phyloP scores from a whole-genome alignment of 1,140 invertebrate genomes.

The Trichonephila inaurata region DNA sequence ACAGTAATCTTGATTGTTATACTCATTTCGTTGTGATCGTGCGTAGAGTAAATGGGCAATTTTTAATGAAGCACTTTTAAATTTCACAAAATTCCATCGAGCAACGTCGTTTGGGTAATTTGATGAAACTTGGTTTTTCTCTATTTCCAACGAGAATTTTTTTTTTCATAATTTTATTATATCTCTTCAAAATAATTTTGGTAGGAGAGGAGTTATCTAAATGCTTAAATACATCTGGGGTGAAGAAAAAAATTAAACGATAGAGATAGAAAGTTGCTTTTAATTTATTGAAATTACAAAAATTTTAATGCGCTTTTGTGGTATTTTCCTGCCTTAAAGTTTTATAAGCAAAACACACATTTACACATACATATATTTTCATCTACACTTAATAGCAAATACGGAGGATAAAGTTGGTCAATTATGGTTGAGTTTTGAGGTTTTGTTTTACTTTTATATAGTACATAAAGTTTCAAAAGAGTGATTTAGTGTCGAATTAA shows the following conservation, averaged over 20 bases:
- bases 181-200: slow-evolving; percentile 14
- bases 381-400: too few species aligned
- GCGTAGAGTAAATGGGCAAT: slow-evolving; percentile 27
- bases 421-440: too few species aligned
- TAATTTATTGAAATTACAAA: background rate
- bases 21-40: slow-evolving; percentile 50
- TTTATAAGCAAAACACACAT: too few species aligned
- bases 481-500: too few species aligned
- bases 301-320: too few species aligned
- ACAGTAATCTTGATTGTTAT: slow-evolving; percentile 46
- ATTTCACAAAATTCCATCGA: slow-evolving; percentile 19
- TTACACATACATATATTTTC: too few species aligned
- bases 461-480: too few species aligned
- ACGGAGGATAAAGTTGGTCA: too few species aligned
- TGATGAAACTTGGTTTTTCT: slow-evolving; percentile 36
- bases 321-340: too few species aligned
- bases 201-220: background rate
- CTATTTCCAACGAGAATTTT: background rate
- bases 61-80: slow-evolving; percentile 51
- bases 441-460: too few species aligned
- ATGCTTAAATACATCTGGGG: background rate
- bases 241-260: background rate
- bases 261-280: background rate
- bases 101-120: slow-evolving; percentile 42
- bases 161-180: slow-evolving; percentile 34